Base-by-base conservation (phyloP, 1,140 invertebrate genomes). In the Plodia interpunctella region DNA sequence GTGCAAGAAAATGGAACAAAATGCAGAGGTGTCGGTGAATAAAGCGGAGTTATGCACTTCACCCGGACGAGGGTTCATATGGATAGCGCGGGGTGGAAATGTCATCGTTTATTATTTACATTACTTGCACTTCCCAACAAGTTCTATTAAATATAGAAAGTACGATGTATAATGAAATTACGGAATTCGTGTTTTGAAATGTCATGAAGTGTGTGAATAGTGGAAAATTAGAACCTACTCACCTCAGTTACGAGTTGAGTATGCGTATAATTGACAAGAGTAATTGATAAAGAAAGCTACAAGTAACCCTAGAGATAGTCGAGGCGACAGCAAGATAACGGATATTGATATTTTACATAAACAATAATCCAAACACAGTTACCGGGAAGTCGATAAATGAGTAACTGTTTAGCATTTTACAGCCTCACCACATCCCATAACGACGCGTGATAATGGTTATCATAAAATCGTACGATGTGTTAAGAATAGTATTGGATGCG, bases 1-100 rank as follows among this genome's bases (percentile, higher is more conserved):
- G 80, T 73, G 74, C 75, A 76, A 81, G 76, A 76, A 84, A 88
- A 87, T 84, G 85, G 85, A 87, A 84, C 76, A 80, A 70, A 83
- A 74, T 79, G 76, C 76, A 80, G 70, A 86, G 85, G 83, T 86
- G 80, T 80, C 62, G 72, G 68, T 59, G 68, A 80, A 83, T 76
- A 79, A 80, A 80, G 69, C 68, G 60, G 65, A 72, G 74, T 77
- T 76, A 83, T 80, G 78, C 81, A 87, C 81, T 83, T 68, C 65
- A 82, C 62, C 58, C 55, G 60, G 64, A 57, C 65, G 73, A 72
- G 72, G 72, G 69, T 74, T 72, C 17, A 51, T 51, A 51, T 11
- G 38, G n/a, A 51, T 60, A 35, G 38, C 60, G 60, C 44, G 53
- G 60, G 70, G 60, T 67, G 72, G 78, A 84, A 77, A 72, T 71